Evolutionary conservation across 2,888 invertebrate genomes (phyloP), one percentile per base, ranked within the genome.

Genomic region (Lacanobia oleracea): DNA sequence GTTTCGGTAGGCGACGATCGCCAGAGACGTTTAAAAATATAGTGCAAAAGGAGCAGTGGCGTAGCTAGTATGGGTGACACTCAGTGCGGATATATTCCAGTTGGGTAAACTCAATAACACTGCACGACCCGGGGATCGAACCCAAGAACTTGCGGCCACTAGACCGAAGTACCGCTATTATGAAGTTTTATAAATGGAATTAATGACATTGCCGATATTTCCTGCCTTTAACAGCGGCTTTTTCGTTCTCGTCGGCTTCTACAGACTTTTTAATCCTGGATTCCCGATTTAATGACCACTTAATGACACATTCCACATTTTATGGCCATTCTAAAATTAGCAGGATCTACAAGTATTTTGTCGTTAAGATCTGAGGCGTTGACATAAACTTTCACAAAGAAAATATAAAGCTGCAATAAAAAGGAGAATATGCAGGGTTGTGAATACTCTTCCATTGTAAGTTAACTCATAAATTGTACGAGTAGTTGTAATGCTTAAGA

Each of bases 291-390:
- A 33, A 79, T 63, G 67, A 62, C 65, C 27, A 51, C 21, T 76
- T 72, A 76, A 72, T 68, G 66, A 69, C 53, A 64, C 73, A 18
- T 54, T 69, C 79, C 37, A 50, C 40, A 23, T 69, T 80, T 80
- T 73, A 81, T 57, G 7, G 27, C 45, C 33, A n/a, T 61, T 81
- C 79, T 77, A 77, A 69, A 73, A 69, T 81, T 77, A 81, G 72
- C 48, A 8, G 62, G n/a, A 64, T 45, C 33, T 53, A 33, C 57
- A 77, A 64, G 27, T 50, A 57, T 76, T 57, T 67, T 66, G 16
- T 75, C 48, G 57, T 56, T 63, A 33, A 37, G 54, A 43, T 43
- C 27, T 64, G 12, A 33, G n/a, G 21, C n/a, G 57, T 37, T 59
- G 81, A 77, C 81, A 67, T 48, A 40, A 54, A 50, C 43, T n/a